These are phyloP conservation scores for Petrocephalus sullivani DNA, from an alignment of 2,797 vertebrate species.

Conservation along the genomic window DNA sequence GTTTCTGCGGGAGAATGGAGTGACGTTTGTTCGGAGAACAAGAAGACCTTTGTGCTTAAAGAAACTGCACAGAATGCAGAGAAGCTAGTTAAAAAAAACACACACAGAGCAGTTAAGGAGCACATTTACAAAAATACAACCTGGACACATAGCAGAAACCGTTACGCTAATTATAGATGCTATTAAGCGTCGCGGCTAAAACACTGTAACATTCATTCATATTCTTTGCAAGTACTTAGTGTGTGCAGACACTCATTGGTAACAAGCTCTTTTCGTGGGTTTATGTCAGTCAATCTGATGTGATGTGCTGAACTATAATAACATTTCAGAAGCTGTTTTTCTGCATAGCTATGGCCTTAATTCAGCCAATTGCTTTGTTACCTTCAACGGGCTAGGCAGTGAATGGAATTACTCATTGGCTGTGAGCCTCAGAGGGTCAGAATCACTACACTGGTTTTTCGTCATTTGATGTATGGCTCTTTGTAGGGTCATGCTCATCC, in stretches of 20 bases:
- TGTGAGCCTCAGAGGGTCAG: not conserved
- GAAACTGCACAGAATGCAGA: not conserved
- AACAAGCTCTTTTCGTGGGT: not conserved
- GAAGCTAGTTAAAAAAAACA: not conserved
- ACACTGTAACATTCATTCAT: not conserved
- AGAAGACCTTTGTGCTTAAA: slow-evolving; percentile 44
- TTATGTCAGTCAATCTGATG: not conserved
- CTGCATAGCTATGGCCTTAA: not conserved
- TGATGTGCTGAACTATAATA: not conserved
- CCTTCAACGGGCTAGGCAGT: not conserved
- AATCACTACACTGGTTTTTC: not conserved
- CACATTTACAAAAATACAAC: not conserved
- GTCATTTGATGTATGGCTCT: not conserved
- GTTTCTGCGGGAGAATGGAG: slow-evolving; percentile 32
- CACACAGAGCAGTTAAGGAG: not conserved
- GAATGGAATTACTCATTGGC: not conserved
- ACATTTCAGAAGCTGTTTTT: not conserved
- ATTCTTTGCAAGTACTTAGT: not conserved
- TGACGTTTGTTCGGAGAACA: slow-evolving; percentile 53
- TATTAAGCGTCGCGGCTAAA: not conserved
- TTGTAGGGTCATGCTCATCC: not conserved
- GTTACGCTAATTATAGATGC: not conserved
- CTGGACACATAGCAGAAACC: not conserved
- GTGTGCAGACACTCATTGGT: not conserved
- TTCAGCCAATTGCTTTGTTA: not conserved